Evolutionary conservation across 1,140 invertebrate genomes (phyloP).

Genomic region (Drosophila auraria): DNA sequence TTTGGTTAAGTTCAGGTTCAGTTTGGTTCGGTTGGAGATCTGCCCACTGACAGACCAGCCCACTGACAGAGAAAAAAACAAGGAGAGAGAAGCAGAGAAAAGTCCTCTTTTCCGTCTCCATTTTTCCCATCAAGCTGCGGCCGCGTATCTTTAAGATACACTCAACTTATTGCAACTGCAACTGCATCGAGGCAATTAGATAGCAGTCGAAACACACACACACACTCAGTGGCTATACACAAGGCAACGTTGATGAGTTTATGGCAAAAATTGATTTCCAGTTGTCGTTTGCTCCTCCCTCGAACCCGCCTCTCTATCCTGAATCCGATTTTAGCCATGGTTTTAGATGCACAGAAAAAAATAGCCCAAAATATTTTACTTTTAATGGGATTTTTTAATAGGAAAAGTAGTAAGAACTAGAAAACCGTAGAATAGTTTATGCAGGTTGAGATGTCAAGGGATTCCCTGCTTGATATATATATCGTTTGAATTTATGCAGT

Average conservation of each 20-base stretch:
- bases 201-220: conserved; percentile 56
- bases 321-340: conserved; percentile 23
- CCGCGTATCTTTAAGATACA: conserved; percentile 64
- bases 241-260: conserved; percentile 74
- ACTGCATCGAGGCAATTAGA: conserved; percentile 76
- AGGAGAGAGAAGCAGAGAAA: background rate
- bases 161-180: conserved; percentile 56
- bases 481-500: too few species aligned
- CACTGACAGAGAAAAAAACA: conserved; percentile 25
- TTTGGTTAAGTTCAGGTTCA: conserved; percentile 27
- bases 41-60: conserved; percentile 53
- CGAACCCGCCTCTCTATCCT: conserved; percentile 4
- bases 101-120: background rate
- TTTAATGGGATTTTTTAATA: background rate
- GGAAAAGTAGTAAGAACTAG: background rate
- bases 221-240: conserved; percentile 2
- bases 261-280: conserved; percentile 83
- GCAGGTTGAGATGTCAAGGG: too few species aligned
- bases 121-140: background rate
- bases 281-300: conserved; percentile 61
- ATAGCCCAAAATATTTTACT: background rate
- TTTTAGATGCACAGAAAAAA: conserved; percentile 8
- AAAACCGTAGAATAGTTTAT: too few species aligned
- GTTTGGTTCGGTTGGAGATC: conserved; percentile 10
- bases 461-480: too few species aligned